Conservation (phyloP, 2,797 vertebrate genomes). For the Typhlichthys eigenmanni region DNA sequence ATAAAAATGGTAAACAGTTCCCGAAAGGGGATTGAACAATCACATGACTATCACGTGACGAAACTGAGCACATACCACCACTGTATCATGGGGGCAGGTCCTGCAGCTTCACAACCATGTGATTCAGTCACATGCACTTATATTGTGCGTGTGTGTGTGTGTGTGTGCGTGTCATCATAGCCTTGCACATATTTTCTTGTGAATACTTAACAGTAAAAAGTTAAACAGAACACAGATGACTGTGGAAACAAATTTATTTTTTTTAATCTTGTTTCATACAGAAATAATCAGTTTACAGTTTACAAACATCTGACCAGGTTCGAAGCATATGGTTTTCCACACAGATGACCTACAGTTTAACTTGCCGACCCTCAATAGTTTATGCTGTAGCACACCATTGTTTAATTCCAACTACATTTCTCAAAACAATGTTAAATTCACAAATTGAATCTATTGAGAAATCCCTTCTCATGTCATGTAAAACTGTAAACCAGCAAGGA, state of each 20-base stretch:
- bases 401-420: background rate
- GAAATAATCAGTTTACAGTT: constrained; percentile 72
- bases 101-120: too few relatives aligned
- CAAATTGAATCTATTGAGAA: constrained; percentile 39
- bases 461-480: constrained; percentile 19
- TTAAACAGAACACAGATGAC: constrained; percentile 14
- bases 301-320: constrained; percentile 70
- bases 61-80: fast-evolving
- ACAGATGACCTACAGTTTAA: constrained; percentile 50
- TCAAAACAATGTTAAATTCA: constrained; percentile 34
- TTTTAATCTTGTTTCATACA: constrained; percentile 67
- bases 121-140: too few relatives aligned
- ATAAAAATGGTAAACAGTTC: constrained; percentile 1
- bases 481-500: constrained; percentile 43
- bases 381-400: background rate
- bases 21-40: constrained; percentile 2
- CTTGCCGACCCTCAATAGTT: constrained; percentile 15
- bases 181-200: too few relatives aligned
- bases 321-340: constrained; percentile 50
- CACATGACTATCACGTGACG: constrained; percentile 62
- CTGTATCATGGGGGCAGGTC: too few relatives aligned
- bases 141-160: too few relatives aligned
- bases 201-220: too few relatives aligned
- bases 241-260: constrained; percentile 76
- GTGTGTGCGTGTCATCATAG: background rate